Evolutionary conservation across 2,888 invertebrate species (phyloP).

Genomic region (Aphodius sticticus): DNA sequence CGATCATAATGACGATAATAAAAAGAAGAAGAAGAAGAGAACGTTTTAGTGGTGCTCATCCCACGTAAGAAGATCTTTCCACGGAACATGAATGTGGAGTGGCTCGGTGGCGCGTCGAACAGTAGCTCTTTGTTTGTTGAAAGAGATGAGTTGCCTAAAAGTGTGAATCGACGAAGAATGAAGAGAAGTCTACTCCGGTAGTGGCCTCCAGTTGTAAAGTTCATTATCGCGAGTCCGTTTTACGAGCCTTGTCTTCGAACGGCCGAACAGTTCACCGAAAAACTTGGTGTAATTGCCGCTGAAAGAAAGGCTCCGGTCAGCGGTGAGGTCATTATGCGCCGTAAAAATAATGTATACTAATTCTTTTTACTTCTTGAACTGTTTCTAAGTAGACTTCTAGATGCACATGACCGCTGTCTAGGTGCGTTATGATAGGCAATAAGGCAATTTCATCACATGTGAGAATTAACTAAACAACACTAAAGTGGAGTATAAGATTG

Average conservation of each 20-base stretch:
- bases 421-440: not conserved
- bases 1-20: not conserved
- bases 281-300: not conserved
- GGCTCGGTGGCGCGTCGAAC: slow-evolving; percentile 40
- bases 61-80: slow-evolving; percentile 7
- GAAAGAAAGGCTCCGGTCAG: not conserved
- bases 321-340: slow-evolving; percentile 18
- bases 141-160: slow-evolving; percentile 43
- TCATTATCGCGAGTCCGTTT: slow-evolving; percentile 34
- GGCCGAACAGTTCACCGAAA: slow-evolving; percentile 7
- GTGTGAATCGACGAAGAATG: slow-evolving; percentile 38
- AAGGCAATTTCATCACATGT: not conserved
- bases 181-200: slow-evolving; percentile 31
- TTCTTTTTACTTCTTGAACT: slow-evolving; percentile 8
- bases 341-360: slow-evolving; percentile 21
- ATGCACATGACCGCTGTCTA: not conserved
- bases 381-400: not conserved
- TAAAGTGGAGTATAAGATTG: not conserved
- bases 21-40: slow-evolving; percentile 9
- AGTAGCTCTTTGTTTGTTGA: slow-evolving; percentile 50
- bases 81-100: not conserved
- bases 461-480: not conserved
- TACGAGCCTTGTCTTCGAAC: slow-evolving; percentile 11
- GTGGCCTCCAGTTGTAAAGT: slow-evolving; percentile 35
- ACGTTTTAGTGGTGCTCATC: slow-evolving; percentile 15